Base-by-base conservation (phyloP, 1,140 invertebrate species). In the Stegodyphus mimosarum region DNA sequence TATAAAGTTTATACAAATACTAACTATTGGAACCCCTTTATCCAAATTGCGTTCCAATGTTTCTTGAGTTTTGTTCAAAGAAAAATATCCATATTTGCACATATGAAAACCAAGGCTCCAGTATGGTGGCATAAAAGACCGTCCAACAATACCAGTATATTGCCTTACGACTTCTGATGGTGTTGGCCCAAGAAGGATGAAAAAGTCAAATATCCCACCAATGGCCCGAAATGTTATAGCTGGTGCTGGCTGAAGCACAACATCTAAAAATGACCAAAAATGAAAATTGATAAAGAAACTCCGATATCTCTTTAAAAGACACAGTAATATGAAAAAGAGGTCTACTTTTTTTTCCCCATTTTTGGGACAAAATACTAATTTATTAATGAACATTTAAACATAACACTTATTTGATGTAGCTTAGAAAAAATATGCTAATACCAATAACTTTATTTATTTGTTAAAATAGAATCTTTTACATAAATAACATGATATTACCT, bases 131-230 rank as follows among this genome's bases (percentile, higher is more conserved):
- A 92, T 87, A 60, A 87, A 87, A 7, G 90, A 90, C 77, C 53
- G 77, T 17, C 89, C 89, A 71, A 90, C 85, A 18, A 90, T 69
- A 70, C 89, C 87, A 13, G 88, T 89, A 69, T 92, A 92, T 88
- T 93, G 92, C 50, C 89, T 87, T 1, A 92, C 88, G 4, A 93
- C 92, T 49, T 92, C 88, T 53, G 90, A 77, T 0, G 96, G 95
- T 5, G 92, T 92, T 5, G 95, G 94, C 0, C 95, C 95, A 84
- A 94, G 85, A 88, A 96, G 93, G 87, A 96, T 91, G 88, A 93
- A 94, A 48, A 96, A 93, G 90, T 95, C 93, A 13, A 96, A 92
- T 11, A 95, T 91, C 6, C 95, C 95, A 7, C 95, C 95, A 96
- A 95, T 94, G 0, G 93, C 90, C 86, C 95, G 90, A 88, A 94